Evolutionary conservation across 2,888 invertebrate species (phyloP).

Genomic region (Melangyna quadrimaculata): DNA sequence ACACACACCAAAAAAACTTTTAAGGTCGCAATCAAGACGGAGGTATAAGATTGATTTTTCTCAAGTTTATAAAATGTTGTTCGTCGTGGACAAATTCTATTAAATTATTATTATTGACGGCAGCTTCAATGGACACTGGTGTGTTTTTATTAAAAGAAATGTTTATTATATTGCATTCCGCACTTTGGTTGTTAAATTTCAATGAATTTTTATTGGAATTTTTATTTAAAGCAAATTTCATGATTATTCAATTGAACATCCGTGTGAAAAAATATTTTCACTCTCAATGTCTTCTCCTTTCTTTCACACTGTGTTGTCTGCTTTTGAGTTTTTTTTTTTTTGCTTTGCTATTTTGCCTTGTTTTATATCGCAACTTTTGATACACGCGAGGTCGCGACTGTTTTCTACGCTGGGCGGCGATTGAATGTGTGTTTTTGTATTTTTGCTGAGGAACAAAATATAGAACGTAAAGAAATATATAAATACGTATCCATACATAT

Average conservation of each 20-base stretch:
- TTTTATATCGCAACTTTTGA: not conserved
- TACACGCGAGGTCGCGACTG: not conserved
- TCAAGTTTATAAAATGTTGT: slow-evolving; percentile 73
- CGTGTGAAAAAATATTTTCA: slow-evolving; percentile 69
- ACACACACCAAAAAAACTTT: not conserved
- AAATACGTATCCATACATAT: no score
- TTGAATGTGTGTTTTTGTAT: slow-evolving; percentile 27
- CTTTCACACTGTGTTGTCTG: slow-evolving; percentile 24
- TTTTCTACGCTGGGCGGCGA: slow-evolving; percentile 22
- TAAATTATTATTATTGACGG: slow-evolving; percentile 36
- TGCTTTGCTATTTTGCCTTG: not conserved
- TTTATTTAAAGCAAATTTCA: slow-evolving; percentile 80
- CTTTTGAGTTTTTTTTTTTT: slow-evolving; percentile 1
- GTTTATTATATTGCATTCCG: slow-evolving; percentile 69
- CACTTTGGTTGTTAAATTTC: slow-evolving; percentile 63
- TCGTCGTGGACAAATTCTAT: slow-evolving; percentile 32
- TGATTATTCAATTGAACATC: slow-evolving; percentile 78
- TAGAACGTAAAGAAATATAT: slow-evolving; percentile 1
- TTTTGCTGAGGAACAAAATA: not conserved
- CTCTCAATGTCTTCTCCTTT: slow-evolving; percentile 63
- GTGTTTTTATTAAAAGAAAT: slow-evolving; percentile 58
- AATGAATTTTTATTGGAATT: slow-evolving; percentile 77
- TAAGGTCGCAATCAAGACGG: slow-evolving; percentile 79
- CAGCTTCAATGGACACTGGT: slow-evolving; percentile 48
- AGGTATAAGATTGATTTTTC: slow-evolving; percentile 79